Percentiles rank a stretch among this genome's conserved stretches.
Evolutionary conservation across 2,113 vertebrate genomes (phyloP).

Genomic region (Osmerus eperlanus): DNA sequence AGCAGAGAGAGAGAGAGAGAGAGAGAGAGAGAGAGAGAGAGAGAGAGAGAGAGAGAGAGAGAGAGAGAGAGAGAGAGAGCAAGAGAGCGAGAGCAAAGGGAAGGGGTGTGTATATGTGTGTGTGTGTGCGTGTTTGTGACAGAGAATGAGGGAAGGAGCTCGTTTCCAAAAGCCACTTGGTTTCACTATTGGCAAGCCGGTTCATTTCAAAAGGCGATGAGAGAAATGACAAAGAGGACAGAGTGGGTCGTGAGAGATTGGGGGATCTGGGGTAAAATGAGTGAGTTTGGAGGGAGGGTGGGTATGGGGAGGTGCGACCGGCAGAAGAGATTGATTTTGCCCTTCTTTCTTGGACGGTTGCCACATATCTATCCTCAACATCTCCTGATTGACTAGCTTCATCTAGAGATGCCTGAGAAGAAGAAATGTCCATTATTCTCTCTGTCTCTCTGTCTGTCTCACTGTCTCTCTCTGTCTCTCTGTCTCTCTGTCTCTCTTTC

Average conservation of each 20-base stretch:
- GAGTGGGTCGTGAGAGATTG: slow-evolving; percentile 34
- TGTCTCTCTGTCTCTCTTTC: neutral
- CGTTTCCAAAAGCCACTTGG: slow-evolving; percentile 52
- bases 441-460: neutral
- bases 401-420: slow-evolving; percentile 25
- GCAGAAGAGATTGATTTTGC: slow-evolving; percentile 41
- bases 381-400: slow-evolving; percentile 41
- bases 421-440: slow-evolving; percentile 15
- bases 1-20: slow-evolving; percentile 13
- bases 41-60: slow-evolving; percentile 17
- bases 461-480: neutral
- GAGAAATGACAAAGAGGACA: slow-evolving; percentile 45
- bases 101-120: slow-evolving; percentile 5
- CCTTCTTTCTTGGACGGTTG: slow-evolving; percentile 54
- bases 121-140: slow-evolving; percentile 25
- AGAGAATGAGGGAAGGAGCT: slow-evolving; percentile 26
- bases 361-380: slow-evolving; percentile 40
- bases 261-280: slow-evolving; percentile 41
- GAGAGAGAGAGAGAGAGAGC: slow-evolving; percentile 2
- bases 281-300: slow-evolving; percentile 11
- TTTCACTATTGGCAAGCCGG: slow-evolving; percentile 43
- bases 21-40: neutral
- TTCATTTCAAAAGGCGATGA: slow-evolving; percentile 63
- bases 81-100: slow-evolving; percentile 1
- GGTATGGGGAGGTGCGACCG: slow-evolving; percentile 16